These are phyloP conservation scores for Mugil cephalus DNA, from an alignment of 2,113 vertebrate genomes.

Conservation along the genomic window DNA sequence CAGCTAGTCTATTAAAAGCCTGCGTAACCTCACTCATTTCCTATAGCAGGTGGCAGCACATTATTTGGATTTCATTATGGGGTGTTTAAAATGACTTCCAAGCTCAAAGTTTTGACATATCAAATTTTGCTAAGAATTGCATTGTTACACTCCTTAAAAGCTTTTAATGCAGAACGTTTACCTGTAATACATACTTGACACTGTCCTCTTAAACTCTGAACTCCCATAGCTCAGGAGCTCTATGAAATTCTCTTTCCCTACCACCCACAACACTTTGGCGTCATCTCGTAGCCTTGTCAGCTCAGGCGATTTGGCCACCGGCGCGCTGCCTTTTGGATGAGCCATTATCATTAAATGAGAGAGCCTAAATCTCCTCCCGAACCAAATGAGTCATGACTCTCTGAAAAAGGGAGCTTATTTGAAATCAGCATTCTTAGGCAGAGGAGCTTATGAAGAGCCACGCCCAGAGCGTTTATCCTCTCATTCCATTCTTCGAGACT, in stretches of 20 bases:
- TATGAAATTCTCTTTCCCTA: neutral
- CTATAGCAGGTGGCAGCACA: too few relatives aligned
- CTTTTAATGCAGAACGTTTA: too few relatives aligned
- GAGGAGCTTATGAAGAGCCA: slow-evolving; percentile 39
- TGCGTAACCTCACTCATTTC: too few relatives aligned
- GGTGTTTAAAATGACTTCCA: too few relatives aligned
- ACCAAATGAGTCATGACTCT: slow-evolving; percentile 43
- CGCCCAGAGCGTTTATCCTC: slow-evolving; percentile 37
- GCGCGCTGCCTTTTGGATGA: slow-evolving; percentile 22
- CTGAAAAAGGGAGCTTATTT: slow-evolving; percentile 50
- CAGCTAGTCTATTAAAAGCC: too few relatives aligned
- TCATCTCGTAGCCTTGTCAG: slow-evolving; percentile 12
- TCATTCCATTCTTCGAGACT: slow-evolving; percentile 29
- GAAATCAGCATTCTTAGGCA: slow-evolving; percentile 47
- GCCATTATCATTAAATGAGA: slow-evolving; percentile 56
- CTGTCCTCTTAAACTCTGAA: too few relatives aligned
- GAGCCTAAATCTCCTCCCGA: slow-evolving; percentile 39
- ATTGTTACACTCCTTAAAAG: too few relatives aligned
- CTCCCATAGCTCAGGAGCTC: neutral
- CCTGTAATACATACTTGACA: too few relatives aligned
- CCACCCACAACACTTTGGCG: slow-evolving; percentile 5
- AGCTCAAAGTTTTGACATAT: too few relatives aligned
- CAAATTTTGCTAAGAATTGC: too few relatives aligned
- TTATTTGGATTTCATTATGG: too few relatives aligned
- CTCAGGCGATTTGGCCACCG: slow-evolving; percentile 34